A percentile compares a stretch with the other conserved stretches of the same genome.
phyloP scores from a whole-genome alignment of 2,797 vertebrate genomes.

The Hoplostethus mediterraneus region DNA sequence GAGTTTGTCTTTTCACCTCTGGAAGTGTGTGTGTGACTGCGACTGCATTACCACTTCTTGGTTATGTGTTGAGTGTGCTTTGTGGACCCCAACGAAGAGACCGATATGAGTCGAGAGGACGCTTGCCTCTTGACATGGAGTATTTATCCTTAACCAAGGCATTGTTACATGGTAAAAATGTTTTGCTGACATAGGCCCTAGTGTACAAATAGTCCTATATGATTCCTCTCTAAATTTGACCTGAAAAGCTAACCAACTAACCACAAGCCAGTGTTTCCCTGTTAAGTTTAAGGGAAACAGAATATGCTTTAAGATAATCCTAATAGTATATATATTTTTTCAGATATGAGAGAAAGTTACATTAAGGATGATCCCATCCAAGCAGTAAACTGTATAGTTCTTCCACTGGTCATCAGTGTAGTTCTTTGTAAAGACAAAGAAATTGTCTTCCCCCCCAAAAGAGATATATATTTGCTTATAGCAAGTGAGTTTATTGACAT shows the following conservation, averaged over 20 bases:
- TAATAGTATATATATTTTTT: conserved; percentile 58
- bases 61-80: conserved; percentile 54
- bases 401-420: conserved; percentile 69
- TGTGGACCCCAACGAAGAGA: conserved; percentile 34
- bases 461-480: conserved; percentile 69
- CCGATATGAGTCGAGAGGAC: conserved; percentile 47
- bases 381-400: conserved; percentile 64
- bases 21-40: conserved; percentile 62
- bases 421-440: conserved; percentile 71
- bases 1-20: conserved; percentile 73
- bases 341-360: conserved; percentile 52
- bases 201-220: conserved; percentile 40
- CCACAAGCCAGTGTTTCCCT: conserved; percentile 43
- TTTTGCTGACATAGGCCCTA: conserved; percentile 41
- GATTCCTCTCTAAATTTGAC: conserved; percentile 51
- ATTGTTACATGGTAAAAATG: conserved; percentile 55
- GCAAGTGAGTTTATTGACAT: conserved; percentile 77
- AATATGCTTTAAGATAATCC: conserved; percentile 58
- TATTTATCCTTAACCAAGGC: conserved; percentile 68
- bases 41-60: conserved; percentile 54
- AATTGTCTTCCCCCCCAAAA: conserved; percentile 75
- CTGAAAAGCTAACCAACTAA: conserved; percentile 40
- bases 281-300: conserved; percentile 43
- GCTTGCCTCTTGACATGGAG: conserved; percentile 53
- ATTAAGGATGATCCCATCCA: conserved; percentile 49